phyloP scores from a whole-genome alignment of 2,113 vertebrate genomes.

The Typhlomys cinereus region DNA sequence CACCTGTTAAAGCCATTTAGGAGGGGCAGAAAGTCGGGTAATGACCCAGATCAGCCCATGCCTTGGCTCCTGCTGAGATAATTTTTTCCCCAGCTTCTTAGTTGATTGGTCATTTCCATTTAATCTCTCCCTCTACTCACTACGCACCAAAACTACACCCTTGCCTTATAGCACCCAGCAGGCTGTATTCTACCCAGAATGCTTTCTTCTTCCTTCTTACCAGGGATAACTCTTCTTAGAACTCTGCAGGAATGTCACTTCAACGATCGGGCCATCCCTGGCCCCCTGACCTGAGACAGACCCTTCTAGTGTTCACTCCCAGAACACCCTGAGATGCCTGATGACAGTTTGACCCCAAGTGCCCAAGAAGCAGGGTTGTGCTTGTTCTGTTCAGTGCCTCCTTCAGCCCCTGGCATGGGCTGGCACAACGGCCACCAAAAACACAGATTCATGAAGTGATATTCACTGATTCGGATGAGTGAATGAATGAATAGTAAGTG shows the following conservation, averaged over 20 bases:
- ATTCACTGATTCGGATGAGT: neutral
- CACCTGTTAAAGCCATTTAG: neutral
- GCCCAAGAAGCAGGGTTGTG: neutral
- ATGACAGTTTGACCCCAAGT: neutral
- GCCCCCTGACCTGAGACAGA: neutral
- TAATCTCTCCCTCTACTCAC: neutral
- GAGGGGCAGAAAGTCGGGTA: too few relatives aligned
- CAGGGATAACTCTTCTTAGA: neutral
- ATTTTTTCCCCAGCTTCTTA: neutral
- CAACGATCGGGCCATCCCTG: neutral
- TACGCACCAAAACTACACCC: neutral
- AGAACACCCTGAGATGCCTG: neutral
- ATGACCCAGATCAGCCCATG: neutral
- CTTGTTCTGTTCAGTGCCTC: neutral
- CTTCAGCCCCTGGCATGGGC: neutral
- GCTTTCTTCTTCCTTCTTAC: neutral
- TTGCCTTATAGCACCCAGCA: accelerated
- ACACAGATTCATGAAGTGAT: neutral
- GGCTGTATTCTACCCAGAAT: neutral
- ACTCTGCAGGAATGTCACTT: neutral
- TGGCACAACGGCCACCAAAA: neutral
- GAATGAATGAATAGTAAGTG: neutral
- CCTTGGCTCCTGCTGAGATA: neutral
- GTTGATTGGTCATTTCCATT: neutral
- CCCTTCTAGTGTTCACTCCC: neutral